phyloP scores from a whole-genome alignment of 2,888 invertebrate species.

The Drosophila longiperda region DNA sequence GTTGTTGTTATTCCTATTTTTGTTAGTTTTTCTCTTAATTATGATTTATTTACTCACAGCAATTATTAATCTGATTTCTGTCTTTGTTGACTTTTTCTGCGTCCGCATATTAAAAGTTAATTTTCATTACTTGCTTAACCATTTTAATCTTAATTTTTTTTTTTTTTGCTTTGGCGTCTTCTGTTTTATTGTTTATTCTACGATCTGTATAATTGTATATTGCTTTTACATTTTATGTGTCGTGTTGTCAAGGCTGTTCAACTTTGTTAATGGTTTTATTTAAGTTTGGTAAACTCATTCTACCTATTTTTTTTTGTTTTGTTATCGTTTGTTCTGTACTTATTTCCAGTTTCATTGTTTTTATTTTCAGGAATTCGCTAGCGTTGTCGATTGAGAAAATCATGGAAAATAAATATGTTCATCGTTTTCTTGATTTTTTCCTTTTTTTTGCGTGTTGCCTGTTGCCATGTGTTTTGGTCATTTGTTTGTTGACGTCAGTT shows the following conservation, averaged over 20 bases:
- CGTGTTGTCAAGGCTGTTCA: slow-evolving; percentile 51
- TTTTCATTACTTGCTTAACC: slow-evolving; percentile 31
- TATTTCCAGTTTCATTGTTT: not conserved
- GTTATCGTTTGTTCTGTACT: not conserved
- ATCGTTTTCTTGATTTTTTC: slow-evolving; percentile 9
- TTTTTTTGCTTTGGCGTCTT: not conserved
- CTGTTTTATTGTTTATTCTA: slow-evolving; percentile 34
- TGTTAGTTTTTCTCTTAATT: slow-evolving; percentile 49
- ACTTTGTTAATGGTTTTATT: slow-evolving; percentile 42
- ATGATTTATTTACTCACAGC: slow-evolving; percentile 61
- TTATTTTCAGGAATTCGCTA: slow-evolving; percentile 17
- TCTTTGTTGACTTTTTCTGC: slow-evolving; percentile 10
- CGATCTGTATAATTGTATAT: slow-evolving; percentile 42
- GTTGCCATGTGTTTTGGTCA: slow-evolving; percentile 3
- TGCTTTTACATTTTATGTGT: slow-evolving; percentile 10
- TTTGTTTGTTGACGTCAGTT: slow-evolving; percentile 29
- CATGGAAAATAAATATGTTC: slow-evolving; percentile 10
- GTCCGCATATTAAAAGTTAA: slow-evolving; percentile 45
- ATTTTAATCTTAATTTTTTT: slow-evolving; percentile 21
- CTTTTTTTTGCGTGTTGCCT: not conserved
- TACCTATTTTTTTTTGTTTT: not conserved
- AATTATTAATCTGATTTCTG: slow-evolving; percentile 61
- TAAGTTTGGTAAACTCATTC: slow-evolving; percentile 12
- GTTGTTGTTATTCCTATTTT: slow-evolving; percentile 36
- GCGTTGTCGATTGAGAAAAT: slow-evolving; percentile 7